phyloP scores from a whole-genome alignment of 2,113 vertebrate species.

The Argyrosomus japonicus region DNA sequence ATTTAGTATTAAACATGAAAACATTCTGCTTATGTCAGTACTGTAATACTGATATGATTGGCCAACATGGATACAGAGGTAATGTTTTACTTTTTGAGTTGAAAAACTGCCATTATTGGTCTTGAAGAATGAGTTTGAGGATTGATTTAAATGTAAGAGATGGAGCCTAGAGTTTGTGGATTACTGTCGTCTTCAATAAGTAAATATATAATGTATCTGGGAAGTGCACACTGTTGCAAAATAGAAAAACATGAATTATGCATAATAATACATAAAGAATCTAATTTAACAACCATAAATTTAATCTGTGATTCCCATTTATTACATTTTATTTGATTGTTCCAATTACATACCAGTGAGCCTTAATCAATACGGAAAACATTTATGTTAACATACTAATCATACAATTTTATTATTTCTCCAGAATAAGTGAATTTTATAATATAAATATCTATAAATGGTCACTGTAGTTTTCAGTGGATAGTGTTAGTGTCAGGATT shows the following conservation, averaged over 20 bases:
- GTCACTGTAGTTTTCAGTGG: not conserved
- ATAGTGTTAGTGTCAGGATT: not conserved
- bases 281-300: no score
- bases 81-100: not conserved
- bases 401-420: not conserved
- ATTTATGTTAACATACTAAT: not conserved
- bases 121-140: not conserved
- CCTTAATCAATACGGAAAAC: not conserved
- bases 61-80: not conserved
- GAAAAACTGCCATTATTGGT: not conserved
- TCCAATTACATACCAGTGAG: not conserved
- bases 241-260: not conserved
- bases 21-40: slow-evolving; percentile 6
- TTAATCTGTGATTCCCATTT: not conserved
- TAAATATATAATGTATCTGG: not conserved
- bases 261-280: no score
- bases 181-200: not conserved
- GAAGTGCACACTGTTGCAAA: not conserved
- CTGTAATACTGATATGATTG: slow-evolving; percentile 3
- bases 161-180: not conserved
- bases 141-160: not conserved
- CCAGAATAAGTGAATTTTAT: not conserved
- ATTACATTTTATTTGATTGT: not conserved
- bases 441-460: not conserved
- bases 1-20: slow-evolving; percentile 17